Evolutionary conservation across 2,113 vertebrate species (phyloP), one percentile per base, ranked within the genome.

Genomic region (Odontesthes bonariensis): DNA sequence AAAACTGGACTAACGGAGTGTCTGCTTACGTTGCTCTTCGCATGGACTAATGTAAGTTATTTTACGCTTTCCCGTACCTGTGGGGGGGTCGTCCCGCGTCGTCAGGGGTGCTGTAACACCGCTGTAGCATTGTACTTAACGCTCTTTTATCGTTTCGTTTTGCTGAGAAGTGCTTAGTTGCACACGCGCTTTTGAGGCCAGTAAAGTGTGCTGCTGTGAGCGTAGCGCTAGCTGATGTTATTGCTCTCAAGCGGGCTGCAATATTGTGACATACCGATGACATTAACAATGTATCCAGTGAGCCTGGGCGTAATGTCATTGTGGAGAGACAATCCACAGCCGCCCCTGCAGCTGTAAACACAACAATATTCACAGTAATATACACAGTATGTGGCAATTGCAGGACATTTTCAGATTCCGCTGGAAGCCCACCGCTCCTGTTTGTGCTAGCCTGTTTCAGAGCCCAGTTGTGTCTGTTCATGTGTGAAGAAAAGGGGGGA

Each of bases 11-110:
- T 91, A 87, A 83, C 78, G 31, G 61, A 31, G 81, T 44, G 87
- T 72, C 42, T 70, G 72, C 75, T 8, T 44, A 74, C 84, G 84
- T 70, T 49, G 69, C 83, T 42, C 52, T 83, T 83, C 72, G 60
- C 81, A 51, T 85, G 89, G 90, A 92, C 70, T 90, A 92, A 90
- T 89, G 91, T 91, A 87, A 93, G 92, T 94, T 88, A 42, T 61
- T 81, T 77, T n/a, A 58, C 27, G 31, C 27, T 55, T 74, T 72
- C 14, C 11, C 16, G 3, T 51, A 35, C 12, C 38, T 52, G n/a
- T 38, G 0, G 11, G 31, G 0, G 11, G 31, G 12, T 38, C 49
- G 47, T 38, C 33, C 1, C 11, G n/a, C 3, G 20, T 11, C 9
- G 53, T 6, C 46, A 7, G 14, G 51, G 17, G 53, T 33, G 38